Evolutionary conservation across 1,140 invertebrate genomes (phyloP).

Genomic region (Sipha flava): DNA sequence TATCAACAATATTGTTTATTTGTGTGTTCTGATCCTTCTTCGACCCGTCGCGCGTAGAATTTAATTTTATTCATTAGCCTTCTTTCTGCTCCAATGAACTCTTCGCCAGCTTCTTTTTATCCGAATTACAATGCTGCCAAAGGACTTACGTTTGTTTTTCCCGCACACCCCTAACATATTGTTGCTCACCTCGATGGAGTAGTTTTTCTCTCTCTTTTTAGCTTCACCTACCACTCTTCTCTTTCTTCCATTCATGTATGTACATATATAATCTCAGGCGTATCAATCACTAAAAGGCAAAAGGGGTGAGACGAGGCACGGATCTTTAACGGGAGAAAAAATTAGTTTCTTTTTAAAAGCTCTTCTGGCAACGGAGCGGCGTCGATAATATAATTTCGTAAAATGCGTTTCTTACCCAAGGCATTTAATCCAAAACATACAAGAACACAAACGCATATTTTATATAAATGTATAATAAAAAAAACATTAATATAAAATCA

Average conservation of each 20-base stretch:
- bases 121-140: not conserved
- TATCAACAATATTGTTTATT: constrained; percentile 19
- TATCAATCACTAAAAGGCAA: not conserved
- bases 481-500: not conserved
- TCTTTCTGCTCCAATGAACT: not conserved
- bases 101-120: not conserved
- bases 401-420: not conserved
- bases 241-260: not conserved
- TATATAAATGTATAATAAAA: not conserved
- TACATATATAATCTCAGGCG: not conserved
- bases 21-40: not conserved
- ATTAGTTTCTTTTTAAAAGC: constrained; percentile 12
- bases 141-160: not conserved
- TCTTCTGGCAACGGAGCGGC: not conserved
- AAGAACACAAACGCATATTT: not conserved
- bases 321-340: not conserved
- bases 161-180: not conserved
- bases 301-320: not conserved
- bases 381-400: not conserved
- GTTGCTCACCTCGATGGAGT: not conserved
- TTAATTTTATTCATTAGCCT: constrained; percentile 23
- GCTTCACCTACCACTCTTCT: no score
- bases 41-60: not conserved
- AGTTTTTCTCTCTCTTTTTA: not conserved
- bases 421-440: not conserved